A percentile compares a stretch with the other conserved stretches of the same genome.
These are phyloP conservation scores for Eudyptes chrysolophus DNA, from an alignment of 2,113 vertebrate species.

Conservation along the genomic window DNA sequence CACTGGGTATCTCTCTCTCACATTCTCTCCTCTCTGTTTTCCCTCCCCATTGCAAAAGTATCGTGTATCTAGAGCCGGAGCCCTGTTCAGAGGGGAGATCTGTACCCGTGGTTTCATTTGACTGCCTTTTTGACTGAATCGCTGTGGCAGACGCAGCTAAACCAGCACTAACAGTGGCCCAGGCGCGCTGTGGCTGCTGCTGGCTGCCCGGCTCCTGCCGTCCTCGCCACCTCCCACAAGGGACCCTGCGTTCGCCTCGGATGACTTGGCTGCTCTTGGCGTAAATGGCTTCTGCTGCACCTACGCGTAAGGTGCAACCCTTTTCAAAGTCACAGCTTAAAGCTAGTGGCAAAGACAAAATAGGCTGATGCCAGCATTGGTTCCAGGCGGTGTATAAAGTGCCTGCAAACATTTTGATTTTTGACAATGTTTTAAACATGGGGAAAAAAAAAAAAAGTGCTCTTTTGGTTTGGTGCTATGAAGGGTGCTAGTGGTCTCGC, in stretches of 20 bases:
- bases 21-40: not conserved
- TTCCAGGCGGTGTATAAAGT: accelerated
- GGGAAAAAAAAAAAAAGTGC: too few species aligned
- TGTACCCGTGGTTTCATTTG: not conserved
- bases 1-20: too few species aligned
- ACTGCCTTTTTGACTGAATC: not conserved
- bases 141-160: not conserved
- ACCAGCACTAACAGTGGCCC: accelerated
- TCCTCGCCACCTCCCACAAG: not conserved
- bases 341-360: not conserved
- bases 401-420: not conserved
- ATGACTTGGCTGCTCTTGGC: not conserved
- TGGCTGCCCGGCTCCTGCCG: accelerated
- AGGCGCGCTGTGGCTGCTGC: not conserved
- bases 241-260: accelerated
- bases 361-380: not conserved
- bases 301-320: accelerated
- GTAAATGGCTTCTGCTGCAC: not conserved
- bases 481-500: not conserved
- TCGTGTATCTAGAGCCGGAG: accelerated
- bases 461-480: not conserved
- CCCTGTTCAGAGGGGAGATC: not conserved
- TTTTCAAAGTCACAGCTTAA: not conserved
- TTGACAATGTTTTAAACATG: not conserved
- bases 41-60: not conserved